These are phyloP conservation scores for Drosophila ohnishii DNA, from an alignment of 1,140 invertebrate genomes.

Conservation along the genomic window DNA sequence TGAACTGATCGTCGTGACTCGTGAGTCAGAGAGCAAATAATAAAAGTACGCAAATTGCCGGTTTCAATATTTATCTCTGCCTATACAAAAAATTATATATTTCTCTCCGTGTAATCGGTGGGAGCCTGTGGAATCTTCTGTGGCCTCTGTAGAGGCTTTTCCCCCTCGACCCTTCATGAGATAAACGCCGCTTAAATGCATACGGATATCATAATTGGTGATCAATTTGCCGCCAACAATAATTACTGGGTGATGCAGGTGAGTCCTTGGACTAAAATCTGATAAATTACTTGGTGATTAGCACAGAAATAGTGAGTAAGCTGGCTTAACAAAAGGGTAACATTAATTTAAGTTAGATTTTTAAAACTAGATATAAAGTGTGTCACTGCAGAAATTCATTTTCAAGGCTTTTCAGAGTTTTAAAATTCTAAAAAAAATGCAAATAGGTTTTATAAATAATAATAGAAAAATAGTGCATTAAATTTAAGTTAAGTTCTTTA, in stretches of 20 bases:
- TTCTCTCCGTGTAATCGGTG: constrained; percentile 1
- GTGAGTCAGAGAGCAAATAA: constrained; percentile 47
- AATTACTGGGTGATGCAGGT: constrained; percentile 83
- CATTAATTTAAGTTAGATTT: not conserved
- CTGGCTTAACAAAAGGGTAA: not conserved
- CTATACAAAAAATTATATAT: not conserved
- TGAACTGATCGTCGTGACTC: constrained; percentile 66
- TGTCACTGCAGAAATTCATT: not conserved
- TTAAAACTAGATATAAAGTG: not conserved
- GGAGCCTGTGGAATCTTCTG: not conserved
- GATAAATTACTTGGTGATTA: constrained; percentile 2
- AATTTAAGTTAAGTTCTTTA: not conserved
- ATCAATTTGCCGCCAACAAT: constrained; percentile 82
- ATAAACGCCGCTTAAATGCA: constrained; percentile 82
- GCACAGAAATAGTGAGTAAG: not conserved
- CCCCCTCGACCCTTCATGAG: constrained; percentile 44
- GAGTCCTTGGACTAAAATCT: constrained; percentile 29
- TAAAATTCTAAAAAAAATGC: not conserved
- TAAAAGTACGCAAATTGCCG: constrained; percentile 28
- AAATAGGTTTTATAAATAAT: not conserved
- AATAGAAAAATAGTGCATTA: not conserved
- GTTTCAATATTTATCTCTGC: constrained; percentile 20
- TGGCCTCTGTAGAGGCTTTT: constrained; percentile 4
- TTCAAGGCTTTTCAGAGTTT: not conserved
- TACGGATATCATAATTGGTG: constrained; percentile 83